Base-by-base conservation (phyloP, 1,140 invertebrate genomes). In the Aphis gossypii region DNA sequence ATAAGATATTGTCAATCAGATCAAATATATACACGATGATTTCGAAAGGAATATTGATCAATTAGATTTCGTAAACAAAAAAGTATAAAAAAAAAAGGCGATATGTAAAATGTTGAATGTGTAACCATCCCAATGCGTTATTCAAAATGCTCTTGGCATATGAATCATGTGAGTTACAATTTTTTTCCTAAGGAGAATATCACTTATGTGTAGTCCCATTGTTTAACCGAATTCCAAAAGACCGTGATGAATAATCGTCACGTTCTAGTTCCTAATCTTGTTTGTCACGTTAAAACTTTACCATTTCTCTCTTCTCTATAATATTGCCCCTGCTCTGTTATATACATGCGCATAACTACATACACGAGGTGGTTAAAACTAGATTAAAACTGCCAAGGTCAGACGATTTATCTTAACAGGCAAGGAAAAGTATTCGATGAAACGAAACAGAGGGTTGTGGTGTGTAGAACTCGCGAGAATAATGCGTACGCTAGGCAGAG, bases 181-280 rank as follows among this genome's bases (percentile, higher is more conserved):
- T 51, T 89, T 46, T 46, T 35, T 44, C 46, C 41, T 9, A 23
- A 21, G 83, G 41, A 86, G 38, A 9, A 86, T 44, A 44, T 86
- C 41, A 44, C 41, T 41, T 14, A 25, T 14, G 41, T 2, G 1
- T n/a, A 18, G 60, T 76, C 30, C n/a, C 11, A 76, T 76, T 76
- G 60, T 76, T 76, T 76, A n/a, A 76, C 30, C n/a, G 60, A 35
- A 41, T 46, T 87, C 30, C n/a, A 54, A 54, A 51, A 54, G 46
- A 2, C n/a, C 18, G n/a, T 35, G 35, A 89, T 89, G 35, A 89
- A 89, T 89, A 89, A 89, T 89, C 87, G 35, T 89, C 87, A 89
- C 87, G 87, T 89, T 54, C 35, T 35, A 35, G 14, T 21, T 89
- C 8, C 87, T 89, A 89, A 89, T 89, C 87, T 54, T 35, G 87